These are phyloP conservation scores for Leptothorax acervorum DNA, from an alignment of 2,888 invertebrate genomes.

Conservation along the genomic window DNA sequence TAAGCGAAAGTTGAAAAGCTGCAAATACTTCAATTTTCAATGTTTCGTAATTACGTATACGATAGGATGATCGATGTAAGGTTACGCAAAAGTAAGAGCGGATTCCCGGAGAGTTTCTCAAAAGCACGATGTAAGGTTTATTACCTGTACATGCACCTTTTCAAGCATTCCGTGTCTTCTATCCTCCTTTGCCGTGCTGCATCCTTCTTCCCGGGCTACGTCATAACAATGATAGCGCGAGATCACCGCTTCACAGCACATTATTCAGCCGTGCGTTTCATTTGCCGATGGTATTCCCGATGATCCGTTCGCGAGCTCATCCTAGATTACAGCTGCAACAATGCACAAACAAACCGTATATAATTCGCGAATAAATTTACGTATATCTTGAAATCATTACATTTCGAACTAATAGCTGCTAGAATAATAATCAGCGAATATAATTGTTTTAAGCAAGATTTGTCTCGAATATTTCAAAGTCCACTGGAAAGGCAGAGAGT, in stretches of 20 bases:
- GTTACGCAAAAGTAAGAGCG: not conserved
- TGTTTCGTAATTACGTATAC: not conserved
- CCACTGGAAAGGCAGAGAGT: not conserved
- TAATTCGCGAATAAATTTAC: conserved; percentile 12
- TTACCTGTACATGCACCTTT: conserved; percentile 68
- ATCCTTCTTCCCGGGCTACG: conserved; percentile 61
- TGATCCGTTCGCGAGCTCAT: conserved; percentile 35
- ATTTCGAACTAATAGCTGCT: not conserved
- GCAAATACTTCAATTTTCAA: not conserved
- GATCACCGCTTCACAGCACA: conserved; percentile 37
- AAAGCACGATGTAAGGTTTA: not conserved
- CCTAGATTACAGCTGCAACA: conserved; percentile 39
- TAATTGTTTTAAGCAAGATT: not conserved
- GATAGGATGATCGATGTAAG: not conserved
- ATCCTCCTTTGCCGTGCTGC: conserved; percentile 61
- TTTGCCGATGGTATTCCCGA: not conserved
- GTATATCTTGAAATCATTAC: not conserved
- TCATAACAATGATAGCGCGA: conserved; percentile 55
- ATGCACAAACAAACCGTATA: not conserved
- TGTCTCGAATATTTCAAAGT: not conserved
- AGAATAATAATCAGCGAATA: not conserved
- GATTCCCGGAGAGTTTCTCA: not conserved
- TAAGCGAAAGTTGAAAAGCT: not conserved
- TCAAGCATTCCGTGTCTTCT: conserved; percentile 62
- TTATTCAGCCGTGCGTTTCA: conserved; percentile 44